Base-by-base conservation (phyloP, 2,113 vertebrate genomes). In the Arothron firmamentum region DNA sequence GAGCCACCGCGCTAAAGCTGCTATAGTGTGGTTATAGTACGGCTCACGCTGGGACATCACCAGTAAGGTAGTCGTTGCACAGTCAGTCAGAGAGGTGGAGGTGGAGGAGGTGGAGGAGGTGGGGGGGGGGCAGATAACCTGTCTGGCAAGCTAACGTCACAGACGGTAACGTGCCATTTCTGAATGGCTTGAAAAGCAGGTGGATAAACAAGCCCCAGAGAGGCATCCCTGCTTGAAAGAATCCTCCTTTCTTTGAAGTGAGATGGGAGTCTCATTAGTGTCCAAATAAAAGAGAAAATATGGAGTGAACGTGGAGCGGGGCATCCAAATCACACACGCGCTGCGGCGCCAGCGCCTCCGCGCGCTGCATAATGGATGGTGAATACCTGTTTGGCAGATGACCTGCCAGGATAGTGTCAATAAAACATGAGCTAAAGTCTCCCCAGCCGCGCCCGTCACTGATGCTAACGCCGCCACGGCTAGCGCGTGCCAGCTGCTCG, bases 371-470 rank as follows among this genome's bases (percentile, higher is more conserved):
- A 82, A 80, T 78, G 49, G 79, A 85, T 82, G 75, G 72, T 57
- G 52, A 61, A 57, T 70, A 65, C 9, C 8, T 1, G 34, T 11
- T 76, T 79, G 79, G 56, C 19, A 78, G 42, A 71, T 47, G 74
- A 78, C 72, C 83, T 80, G 80, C 76, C 77, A 78, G 74, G 76
- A 82, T 79, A 75, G 72, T 62, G 77, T 87, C 62, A 75, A 88
- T 78, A 85, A 88, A 84, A 80, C 64, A 86, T 81, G 74, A 85
- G 72, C 63, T 84, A 81, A 87, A 86, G 78, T 77, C 67, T 78
- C 78, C 77, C 75, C 42, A 66, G 72, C 48, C 57, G 31, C 62
- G 31, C 23, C 64, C 77, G 77, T 59, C 66, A 67, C 71, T 72
- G 76, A 77, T 67, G 61, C 72, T 79, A 75, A 79, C 78, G 74